Evolutionary conservation across 2,797 vertebrate species (phyloP).

Genomic region (Gastrophryne carolinensis): DNA sequence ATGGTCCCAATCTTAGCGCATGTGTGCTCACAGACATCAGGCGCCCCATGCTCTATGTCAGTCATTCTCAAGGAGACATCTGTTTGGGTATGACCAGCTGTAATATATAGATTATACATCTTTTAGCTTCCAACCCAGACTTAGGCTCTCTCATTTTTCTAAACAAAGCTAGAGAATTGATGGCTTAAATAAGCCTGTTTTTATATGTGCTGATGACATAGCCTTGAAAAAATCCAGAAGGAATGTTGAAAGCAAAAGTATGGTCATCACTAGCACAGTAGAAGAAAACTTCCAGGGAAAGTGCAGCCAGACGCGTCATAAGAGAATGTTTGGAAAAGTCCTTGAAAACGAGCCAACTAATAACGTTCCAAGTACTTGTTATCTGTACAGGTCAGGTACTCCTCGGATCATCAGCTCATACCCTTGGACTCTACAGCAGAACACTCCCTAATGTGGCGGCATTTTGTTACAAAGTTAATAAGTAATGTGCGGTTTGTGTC

Average conservation of each 20-base stretch:
- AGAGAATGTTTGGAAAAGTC: background rate
- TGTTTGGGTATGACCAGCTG: too few relatives aligned
- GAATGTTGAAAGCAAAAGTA: background rate
- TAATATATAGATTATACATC: too few relatives aligned
- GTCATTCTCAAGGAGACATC: too few relatives aligned
- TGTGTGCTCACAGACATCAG: too few relatives aligned
- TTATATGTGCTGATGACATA: background rate
- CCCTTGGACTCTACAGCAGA: slow-evolving; percentile 3
- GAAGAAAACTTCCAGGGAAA: background rate
- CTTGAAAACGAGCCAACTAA: background rate
- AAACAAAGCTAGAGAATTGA: too few relatives aligned
- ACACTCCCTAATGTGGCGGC: background rate
- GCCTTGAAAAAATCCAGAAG: slow-evolving; percentile 5
- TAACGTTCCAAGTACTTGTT: background rate
- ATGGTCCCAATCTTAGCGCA: too few relatives aligned
- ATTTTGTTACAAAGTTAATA: background rate
- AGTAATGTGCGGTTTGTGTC: background rate
- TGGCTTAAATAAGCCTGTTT: too few relatives aligned
- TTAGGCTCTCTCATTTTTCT: too few relatives aligned
- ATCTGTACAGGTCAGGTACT: slow-evolving; percentile 1
- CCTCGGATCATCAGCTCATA: slow-evolving; percentile 22
- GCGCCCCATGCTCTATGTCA: too few relatives aligned
- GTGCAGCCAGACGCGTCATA: background rate
- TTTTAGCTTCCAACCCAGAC: too few relatives aligned
- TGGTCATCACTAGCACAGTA: background rate